phyloP scores from a whole-genome alignment of 2,113 vertebrate species.

The Origma solitaria region DNA sequence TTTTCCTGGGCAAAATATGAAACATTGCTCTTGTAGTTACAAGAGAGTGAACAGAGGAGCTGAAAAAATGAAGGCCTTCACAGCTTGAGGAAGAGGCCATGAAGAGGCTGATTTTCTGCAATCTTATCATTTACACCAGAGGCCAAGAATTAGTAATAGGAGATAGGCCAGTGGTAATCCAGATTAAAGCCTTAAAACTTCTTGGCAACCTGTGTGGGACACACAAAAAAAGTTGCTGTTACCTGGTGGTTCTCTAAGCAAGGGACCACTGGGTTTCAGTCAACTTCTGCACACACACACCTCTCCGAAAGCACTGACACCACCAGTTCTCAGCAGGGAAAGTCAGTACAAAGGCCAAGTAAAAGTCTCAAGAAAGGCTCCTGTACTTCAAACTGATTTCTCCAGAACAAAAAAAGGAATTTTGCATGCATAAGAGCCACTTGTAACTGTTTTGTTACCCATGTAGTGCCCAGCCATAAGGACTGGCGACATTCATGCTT shows the following conservation, averaged over 20 bases:
- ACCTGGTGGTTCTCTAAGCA: background rate
- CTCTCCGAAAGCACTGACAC: background rate
- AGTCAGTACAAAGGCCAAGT: background rate
- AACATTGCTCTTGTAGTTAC: background rate
- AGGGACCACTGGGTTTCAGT: background rate
- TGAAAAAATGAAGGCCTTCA: background rate
- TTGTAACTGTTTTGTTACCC: background rate
- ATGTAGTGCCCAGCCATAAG: background rate
- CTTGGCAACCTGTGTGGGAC: background rate
- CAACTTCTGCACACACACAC: background rate
- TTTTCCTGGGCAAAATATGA: conserved; percentile 5
- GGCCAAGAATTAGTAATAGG: background rate
- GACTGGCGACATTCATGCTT: background rate
- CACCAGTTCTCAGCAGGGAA: background rate
- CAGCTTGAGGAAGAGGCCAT: background rate
- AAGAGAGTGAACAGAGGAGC: background rate
- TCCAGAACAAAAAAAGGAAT: background rate
- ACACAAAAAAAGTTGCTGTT: background rate
- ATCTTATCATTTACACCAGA: background rate
- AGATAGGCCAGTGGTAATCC: background rate
- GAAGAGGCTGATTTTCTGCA: background rate
- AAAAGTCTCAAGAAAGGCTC: background rate
- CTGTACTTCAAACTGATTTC: background rate
- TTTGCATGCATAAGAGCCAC: background rate
- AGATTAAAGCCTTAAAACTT: background rate